Percentiles rank a stretch among this genome's conserved stretches.
phyloP scores from a whole-genome alignment of 2,888 invertebrate genomes.

The Drepana falcataria region DNA sequence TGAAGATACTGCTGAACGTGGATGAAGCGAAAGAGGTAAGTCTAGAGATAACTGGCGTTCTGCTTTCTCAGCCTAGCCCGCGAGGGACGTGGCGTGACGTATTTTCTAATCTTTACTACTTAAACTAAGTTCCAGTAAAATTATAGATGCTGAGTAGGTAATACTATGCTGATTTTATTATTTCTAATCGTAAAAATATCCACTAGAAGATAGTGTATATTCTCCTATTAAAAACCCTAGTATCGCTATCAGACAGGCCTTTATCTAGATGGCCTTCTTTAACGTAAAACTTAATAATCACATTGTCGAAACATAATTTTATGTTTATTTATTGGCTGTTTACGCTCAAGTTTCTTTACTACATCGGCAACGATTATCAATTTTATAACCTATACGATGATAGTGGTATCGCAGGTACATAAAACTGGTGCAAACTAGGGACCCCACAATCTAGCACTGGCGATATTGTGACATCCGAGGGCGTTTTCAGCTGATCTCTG shows the following conservation, averaged over 20 bases:
- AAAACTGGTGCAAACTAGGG: slow-evolving; percentile 60
- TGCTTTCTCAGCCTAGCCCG: too few relatives aligned
- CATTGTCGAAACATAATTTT: slow-evolving; percentile 36
- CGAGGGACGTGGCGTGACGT: too few relatives aligned
- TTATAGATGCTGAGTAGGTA: too few relatives aligned
- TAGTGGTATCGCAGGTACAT: slow-evolving; percentile 59
- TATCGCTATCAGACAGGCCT: slow-evolving; percentile 18
- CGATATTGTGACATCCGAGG: slow-evolving; percentile 39
- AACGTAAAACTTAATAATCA: slow-evolving; percentile 41
- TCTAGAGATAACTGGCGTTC: too few relatives aligned
- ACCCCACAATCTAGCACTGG: slow-evolving; percentile 42
- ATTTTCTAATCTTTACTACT: too few relatives aligned
- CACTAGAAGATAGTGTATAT: background rate
- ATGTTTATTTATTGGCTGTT: slow-evolving; percentile 43
- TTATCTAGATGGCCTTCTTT: slow-evolving; percentile 38
- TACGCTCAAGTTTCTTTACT: slow-evolving; percentile 43
- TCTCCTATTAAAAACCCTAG: slow-evolving; percentile 6
- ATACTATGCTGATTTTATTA: background rate
- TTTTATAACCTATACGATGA: slow-evolving; percentile 55
- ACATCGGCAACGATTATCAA: slow-evolving; percentile 53
- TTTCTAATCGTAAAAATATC: slow-evolving; percentile 4
- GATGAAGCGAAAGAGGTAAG: too few relatives aligned
- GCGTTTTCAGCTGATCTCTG: slow-evolving; percentile 34
- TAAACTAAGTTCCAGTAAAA: too few relatives aligned
- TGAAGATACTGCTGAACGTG: too few relatives aligned